Percentiles rank a stretch among this genome's conserved stretches.
Evolutionary conservation across 2,797 vertebrate species (phyloP).

Genomic region (Acanthopagrus latus): DNA sequence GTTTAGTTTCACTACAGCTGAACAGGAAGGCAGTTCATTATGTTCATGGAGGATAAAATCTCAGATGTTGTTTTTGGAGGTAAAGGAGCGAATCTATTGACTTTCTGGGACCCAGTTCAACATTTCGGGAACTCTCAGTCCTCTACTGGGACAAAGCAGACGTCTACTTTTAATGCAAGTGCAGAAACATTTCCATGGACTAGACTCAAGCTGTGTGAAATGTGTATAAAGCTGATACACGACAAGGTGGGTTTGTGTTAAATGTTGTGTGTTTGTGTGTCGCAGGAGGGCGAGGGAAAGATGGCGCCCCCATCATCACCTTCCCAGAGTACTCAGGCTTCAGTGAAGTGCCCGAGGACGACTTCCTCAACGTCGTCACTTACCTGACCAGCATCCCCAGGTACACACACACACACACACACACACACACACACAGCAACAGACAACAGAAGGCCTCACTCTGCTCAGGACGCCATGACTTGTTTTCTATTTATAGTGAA

Average conservation of each 20-base stretch:
- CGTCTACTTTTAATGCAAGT: not conserved
- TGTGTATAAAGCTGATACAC: not conserved
- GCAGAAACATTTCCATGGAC: not conserved
- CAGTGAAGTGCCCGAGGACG: slow-evolving; percentile 92
- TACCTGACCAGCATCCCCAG: slow-evolving; percentile 97
- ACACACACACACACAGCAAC: too few relatives aligned
- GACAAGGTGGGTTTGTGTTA: not conserved
- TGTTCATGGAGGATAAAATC: too few relatives aligned
- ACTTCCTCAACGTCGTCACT: slow-evolving; percentile 94
- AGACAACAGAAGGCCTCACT: not conserved
- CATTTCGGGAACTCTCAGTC: not conserved
- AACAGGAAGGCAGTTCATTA: not conserved
- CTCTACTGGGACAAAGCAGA: not conserved
- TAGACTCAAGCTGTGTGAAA: not conserved
- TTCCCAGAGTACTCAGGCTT: slow-evolving; percentile 94
- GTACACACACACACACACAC: slow-evolving; percentile 64
- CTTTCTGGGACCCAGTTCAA: not conserved
- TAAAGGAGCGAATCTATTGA: not conserved
- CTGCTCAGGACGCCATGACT: not conserved
- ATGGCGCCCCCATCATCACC: slow-evolving; percentile 94
- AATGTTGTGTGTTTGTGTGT: slow-evolving; percentile 17
- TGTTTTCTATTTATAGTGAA: not conserved
- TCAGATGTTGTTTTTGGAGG: not conserved
- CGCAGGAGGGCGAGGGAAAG: slow-evolving; percentile 93
- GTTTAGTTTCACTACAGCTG: not conserved